Percentiles rank a stretch among this genome's conserved stretches.
These are phyloP conservation scores for Pheosia gnoma DNA, from an alignment of 2,888 invertebrate genomes.

Conservation along the genomic window DNA sequence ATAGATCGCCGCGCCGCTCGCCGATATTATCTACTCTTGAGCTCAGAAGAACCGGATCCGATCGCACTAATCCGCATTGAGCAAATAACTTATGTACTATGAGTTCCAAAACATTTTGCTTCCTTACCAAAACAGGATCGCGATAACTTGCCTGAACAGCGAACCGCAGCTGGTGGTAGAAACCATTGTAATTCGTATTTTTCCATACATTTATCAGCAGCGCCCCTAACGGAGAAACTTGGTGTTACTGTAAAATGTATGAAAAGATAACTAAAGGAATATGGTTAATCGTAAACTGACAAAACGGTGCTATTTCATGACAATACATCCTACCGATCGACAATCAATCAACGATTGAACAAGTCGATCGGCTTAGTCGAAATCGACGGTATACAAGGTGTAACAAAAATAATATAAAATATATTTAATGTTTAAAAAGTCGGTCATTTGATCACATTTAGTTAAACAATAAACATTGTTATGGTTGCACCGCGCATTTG, in stretches of 20 bases:
- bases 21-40: conserved; percentile 43
- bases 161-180: background rate
- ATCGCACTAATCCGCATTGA: conserved; percentile 48
- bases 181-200: too few relatives aligned
- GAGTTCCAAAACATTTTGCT: conserved; percentile 27
- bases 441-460: too few relatives aligned
- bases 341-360: too few relatives aligned
- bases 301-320: background rate
- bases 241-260: background rate
- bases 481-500: too few relatives aligned
- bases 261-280: too few relatives aligned
- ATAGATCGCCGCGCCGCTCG: conserved; percentile 51
- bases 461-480: too few relatives aligned
- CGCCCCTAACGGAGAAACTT: background rate
- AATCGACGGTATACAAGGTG: too few relatives aligned
- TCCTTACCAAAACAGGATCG: conserved; percentile 7
- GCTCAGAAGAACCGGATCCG: conserved; percentile 41
- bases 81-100: conserved; percentile 45
- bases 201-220: background rate
- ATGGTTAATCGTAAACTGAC: background rate
- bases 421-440: too few relatives aligned
- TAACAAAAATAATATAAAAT: too few relatives aligned
- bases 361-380: too few relatives aligned
- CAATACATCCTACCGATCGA: background rate
- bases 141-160: background rate